phyloP scores from a whole-genome alignment of 2,113 vertebrate species.

The Myiopsitta monachus region DNA sequence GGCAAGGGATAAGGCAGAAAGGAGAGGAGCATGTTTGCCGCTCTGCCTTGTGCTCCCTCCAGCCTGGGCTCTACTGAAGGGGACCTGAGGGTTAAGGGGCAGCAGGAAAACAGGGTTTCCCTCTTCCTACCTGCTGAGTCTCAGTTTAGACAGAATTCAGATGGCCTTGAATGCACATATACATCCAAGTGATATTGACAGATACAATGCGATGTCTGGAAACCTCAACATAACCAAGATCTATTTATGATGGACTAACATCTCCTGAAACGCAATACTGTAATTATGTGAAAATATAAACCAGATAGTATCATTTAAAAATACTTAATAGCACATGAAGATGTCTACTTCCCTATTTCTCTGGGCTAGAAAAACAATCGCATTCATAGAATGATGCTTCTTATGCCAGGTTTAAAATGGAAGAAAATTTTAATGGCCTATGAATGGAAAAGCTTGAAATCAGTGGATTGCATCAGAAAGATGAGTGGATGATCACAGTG shows the following conservation, averaged over 20 bases:
- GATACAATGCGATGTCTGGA: not conserved
- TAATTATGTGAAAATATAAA: not conserved
- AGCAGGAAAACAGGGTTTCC: not conserved
- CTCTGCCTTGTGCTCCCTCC: not conserved
- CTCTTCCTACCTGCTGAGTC: not conserved
- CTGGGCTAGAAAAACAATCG: not conserved
- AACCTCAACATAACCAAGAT: not conserved
- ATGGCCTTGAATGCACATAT: not conserved
- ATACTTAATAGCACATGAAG: not conserved
- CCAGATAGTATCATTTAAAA: not conserved
- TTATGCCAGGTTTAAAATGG: not conserved
- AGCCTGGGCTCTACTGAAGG: not conserved
- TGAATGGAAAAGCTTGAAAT: not conserved
- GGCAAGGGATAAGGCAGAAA: not conserved
- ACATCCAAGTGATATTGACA: not conserved
- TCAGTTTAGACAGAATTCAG: not conserved
- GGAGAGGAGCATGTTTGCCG: not conserved
- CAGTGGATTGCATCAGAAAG: not conserved
- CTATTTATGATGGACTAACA: conserved; percentile 5
- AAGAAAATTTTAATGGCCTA: not conserved
- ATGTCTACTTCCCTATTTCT: not conserved
- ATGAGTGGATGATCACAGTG: not conserved
- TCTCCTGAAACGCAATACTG: not conserved
- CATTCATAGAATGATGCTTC: not conserved
- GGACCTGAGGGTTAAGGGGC: not conserved